phyloP scores from a whole-genome alignment of 1,140 invertebrate species.

The Philotrypesis tridentata region DNA sequence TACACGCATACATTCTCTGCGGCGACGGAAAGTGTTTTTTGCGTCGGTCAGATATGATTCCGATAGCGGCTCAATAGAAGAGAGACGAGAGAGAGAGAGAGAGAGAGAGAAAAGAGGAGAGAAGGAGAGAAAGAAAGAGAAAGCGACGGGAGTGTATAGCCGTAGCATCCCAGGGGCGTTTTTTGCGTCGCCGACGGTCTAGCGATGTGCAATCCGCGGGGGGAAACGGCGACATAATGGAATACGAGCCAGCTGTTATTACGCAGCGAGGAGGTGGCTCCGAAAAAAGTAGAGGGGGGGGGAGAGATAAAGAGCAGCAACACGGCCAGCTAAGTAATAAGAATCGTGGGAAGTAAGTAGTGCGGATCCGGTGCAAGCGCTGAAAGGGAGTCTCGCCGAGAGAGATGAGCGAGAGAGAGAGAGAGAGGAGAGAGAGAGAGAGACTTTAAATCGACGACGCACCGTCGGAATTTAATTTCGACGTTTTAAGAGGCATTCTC shows the following conservation, averaged over 20 bases:
- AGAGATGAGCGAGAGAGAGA: too few relatives aligned
- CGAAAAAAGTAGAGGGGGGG: conserved; percentile 13
- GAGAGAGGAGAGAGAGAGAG: too few relatives aligned
- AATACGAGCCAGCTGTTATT: conserved; percentile 47
- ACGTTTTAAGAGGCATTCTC: conserved; percentile 52
- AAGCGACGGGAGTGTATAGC: neutral
- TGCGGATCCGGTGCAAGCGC: conserved; percentile 40
- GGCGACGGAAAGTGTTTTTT: conserved; percentile 46
- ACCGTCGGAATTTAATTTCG: conserved; percentile 55
- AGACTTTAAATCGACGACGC: conserved; percentile 45
- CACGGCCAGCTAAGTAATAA: conserved; percentile 42
- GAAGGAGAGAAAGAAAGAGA: neutral
- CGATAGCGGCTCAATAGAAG: conserved; percentile 19
- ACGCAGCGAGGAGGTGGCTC: conserved; percentile 1
- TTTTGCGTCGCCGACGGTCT: conserved; percentile 8
- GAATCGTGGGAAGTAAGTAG: conserved; percentile 56
- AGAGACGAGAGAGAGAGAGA: neutral
- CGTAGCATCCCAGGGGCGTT: conserved; percentile 27
- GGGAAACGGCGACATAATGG: conserved; percentile 33
- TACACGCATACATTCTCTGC: conserved; percentile 18
- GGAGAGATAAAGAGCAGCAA: conserved; percentile 7
- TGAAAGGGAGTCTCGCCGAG: conserved; percentile 23
- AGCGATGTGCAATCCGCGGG: conserved; percentile 11
- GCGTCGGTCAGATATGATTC: conserved; percentile 47
- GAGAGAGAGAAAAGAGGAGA: neutral